Conservation (phyloP, 2,113 vertebrate genomes). For the Stigmatopora nigra region DNA sequence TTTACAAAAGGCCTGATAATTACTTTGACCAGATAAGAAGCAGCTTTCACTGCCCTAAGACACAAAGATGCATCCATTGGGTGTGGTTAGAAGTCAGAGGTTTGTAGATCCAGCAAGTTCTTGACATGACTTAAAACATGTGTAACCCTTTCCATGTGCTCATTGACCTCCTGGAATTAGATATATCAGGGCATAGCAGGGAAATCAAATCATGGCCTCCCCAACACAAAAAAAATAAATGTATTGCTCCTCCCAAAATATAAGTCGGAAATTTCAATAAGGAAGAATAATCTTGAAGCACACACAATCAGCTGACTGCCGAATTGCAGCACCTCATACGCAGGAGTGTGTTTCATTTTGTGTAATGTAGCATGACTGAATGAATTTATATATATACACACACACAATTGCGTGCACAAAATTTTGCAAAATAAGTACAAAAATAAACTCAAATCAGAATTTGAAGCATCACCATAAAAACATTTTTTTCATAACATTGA, state of each 20-base stretch:
- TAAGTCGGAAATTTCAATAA: neutral
- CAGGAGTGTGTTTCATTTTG: neutral
- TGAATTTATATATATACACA: neutral
- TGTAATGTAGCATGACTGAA: constrained; percentile 9
- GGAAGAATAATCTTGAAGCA: constrained; percentile 8
- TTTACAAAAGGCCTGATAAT: neutral
- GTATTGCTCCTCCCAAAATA: neutral
- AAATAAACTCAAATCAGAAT: neutral
- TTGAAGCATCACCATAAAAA: neutral
- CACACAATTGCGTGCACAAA: neutral
- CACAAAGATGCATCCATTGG: constrained; percentile 13
- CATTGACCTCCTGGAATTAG: neutral
- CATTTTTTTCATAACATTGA: neutral
- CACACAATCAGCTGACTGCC: constrained; percentile 17
- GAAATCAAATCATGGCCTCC: neutral
- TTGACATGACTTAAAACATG: constrained; percentile 15
- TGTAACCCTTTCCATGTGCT: constrained; percentile 6
- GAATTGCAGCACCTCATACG: neutral
- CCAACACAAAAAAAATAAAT: neutral
- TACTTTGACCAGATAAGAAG: neutral
- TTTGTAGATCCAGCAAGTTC: constrained; percentile 22
- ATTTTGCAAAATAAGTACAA: no score
- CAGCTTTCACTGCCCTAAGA: constrained; percentile 8
- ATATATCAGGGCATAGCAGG: neutral
- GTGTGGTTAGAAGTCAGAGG: constrained; percentile 19